These are phyloP conservation scores for Poeciliopsis turneri DNA, from an alignment of 2,797 vertebrate genomes.

Conservation along the genomic window DNA sequence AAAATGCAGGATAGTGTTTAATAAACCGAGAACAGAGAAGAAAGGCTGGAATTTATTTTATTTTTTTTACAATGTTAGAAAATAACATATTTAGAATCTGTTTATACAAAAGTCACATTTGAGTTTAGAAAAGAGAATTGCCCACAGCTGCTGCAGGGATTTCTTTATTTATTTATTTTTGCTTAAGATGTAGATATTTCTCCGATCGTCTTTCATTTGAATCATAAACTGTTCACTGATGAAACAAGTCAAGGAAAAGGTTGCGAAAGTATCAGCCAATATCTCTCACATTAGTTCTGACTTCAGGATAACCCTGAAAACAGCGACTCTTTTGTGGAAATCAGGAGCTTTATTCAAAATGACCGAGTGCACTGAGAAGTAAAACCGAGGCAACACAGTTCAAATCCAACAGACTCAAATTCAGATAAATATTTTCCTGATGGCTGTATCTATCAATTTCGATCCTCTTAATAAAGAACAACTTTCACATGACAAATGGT, in stretches of 20 bases:
- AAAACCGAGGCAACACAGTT: not conserved
- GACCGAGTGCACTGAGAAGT: not conserved
- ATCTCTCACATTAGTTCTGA: not conserved
- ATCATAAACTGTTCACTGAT: conserved; percentile 6
- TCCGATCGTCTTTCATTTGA: conserved; percentile 4
- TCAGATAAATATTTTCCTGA: not conserved
- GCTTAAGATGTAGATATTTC: not conserved
- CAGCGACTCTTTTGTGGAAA: not conserved
- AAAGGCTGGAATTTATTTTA: not conserved
- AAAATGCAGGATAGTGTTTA: not conserved
- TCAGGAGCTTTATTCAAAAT: conserved; percentile 2
- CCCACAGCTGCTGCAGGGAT: not conserved
- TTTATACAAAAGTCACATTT: not conserved
- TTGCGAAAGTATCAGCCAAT: not conserved
- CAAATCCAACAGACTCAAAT: not conserved
- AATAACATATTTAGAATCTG: not conserved
- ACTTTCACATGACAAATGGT: not conserved
- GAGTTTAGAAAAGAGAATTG: not conserved
- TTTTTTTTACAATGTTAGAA: not conserved
- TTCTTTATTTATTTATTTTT: not conserved
- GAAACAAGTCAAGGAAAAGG: conserved; percentile 5
- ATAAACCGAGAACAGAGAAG: not conserved
- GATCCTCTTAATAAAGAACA: not conserved
- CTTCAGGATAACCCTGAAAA: not conserved
- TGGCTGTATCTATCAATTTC: not conserved